Conservation (phyloP, 2,113 vertebrate species). For the Bubalus kerabau region DNA sequence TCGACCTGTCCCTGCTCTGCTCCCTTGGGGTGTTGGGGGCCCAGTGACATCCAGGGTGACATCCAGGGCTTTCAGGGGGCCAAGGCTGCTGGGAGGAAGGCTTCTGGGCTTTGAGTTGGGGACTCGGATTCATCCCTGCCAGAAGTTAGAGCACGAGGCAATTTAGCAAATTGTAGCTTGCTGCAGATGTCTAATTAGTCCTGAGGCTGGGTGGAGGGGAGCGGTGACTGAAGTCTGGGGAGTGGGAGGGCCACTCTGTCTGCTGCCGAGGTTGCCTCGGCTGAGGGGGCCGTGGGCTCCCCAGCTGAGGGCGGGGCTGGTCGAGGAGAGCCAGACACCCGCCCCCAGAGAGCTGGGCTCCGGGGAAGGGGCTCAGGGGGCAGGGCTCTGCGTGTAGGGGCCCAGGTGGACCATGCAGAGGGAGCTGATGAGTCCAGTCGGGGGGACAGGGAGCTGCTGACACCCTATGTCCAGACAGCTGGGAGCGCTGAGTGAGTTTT, state of each 20-base stretch:
- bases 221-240: neutral
- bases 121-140: conserved; percentile 43
- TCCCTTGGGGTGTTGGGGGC: neutral
- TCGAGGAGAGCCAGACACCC: neutral
- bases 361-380: rapidly evolving
- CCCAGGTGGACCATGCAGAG: too few species aligned
- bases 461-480: neutral
- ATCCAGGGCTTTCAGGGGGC: neutral
- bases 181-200: conserved; percentile 69
- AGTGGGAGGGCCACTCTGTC: neutral
- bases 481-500: rapidly evolving
- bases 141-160: conserved; percentile 55
- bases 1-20: neutral
- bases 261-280: neutral
- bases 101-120: neutral
- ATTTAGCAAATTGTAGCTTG: conserved; percentile 69
- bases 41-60: neutral
- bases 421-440: neutral
- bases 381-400: too few species aligned
- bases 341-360: neutral
- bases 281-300: neutral
- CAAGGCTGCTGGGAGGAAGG: neutral
- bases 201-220: neutral
- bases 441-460: neutral
- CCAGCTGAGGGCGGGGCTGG: neutral